Evolutionary conservation across 2,888 invertebrate genomes (phyloP).

Genomic region (Napeogenes inachia): DNA sequence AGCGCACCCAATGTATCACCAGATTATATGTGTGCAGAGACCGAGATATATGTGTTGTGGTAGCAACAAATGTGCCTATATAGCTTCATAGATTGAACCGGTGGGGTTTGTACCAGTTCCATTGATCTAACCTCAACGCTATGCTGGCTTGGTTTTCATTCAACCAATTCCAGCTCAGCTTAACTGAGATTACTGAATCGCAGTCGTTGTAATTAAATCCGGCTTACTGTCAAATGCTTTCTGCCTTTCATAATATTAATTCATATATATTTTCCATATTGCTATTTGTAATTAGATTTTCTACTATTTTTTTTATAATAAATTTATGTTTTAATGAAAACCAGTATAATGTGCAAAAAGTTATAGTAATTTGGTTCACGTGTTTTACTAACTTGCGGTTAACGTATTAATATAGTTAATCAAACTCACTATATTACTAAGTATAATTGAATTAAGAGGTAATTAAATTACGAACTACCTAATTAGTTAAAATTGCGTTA

Average conservation of each 20-base stretch:
- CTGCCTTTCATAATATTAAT: no score
- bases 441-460: conserved; percentile 15
- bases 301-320: no score
- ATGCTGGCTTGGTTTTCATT: conserved; percentile 23
- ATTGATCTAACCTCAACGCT: conserved; percentile 32
- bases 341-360: neutral
- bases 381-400: neutral
- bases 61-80: conserved; percentile 35
- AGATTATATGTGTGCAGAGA: conserved; percentile 61
- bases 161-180: conserved; percentile 23
- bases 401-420: conserved; percentile 16
- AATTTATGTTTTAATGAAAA: neutral
- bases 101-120: conserved; percentile 32
- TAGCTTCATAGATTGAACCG: conserved; percentile 37
- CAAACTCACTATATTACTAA: conserved; percentile 14
- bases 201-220: neutral
- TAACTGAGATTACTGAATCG: conserved; percentile 15
- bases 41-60: conserved; percentile 55
- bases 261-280: no score
- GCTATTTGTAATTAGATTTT: no score
- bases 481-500: conserved; percentile 14
- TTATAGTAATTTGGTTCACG: neutral
- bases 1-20: conserved; percentile 66
- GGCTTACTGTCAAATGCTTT: neutral
- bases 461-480: conserved; percentile 21